phyloP scores from a whole-genome alignment of 53 echinoderm and acorn worm species.

The Holothuria leucospilota region DNA sequence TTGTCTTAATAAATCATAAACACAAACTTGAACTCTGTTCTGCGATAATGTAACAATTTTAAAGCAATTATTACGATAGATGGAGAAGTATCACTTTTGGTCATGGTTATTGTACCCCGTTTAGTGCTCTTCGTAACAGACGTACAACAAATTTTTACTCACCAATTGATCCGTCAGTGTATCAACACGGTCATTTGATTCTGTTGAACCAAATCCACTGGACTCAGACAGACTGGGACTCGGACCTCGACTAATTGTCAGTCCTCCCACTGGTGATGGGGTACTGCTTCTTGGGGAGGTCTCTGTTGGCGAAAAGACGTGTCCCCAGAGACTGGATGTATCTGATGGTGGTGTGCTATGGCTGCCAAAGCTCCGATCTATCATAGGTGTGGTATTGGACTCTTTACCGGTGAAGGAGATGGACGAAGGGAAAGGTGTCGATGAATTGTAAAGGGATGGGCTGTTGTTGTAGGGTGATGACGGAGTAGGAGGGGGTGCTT shows the following conservation, averaged over 20 bases:
- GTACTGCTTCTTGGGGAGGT: conserved; percentile 32
- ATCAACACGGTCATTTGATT: conserved; percentile 76
- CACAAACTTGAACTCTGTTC: too few relatives aligned
- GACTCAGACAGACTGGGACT: conserved; percentile 95
- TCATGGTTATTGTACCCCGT: too few relatives aligned
- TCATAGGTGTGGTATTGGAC: neutral
- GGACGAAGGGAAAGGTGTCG: neutral
- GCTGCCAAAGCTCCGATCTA: conserved; percentile 62
- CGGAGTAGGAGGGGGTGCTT: conserved; percentile 34
- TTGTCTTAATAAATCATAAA: too few relatives aligned
- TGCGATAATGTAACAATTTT: too few relatives aligned
- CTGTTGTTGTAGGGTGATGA: neutral
- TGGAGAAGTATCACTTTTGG: too few relatives aligned
- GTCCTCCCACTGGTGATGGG: conserved; percentile 30
- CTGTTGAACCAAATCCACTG: conserved; percentile 91
- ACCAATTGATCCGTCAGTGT: conserved; percentile 86
- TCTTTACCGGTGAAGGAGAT: conserved; percentile 3
- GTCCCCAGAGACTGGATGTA: conserved; percentile 83
- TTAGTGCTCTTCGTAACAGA: too few relatives aligned
- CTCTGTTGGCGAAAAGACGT: conserved; percentile 82
- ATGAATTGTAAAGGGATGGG: conserved; percentile 38
- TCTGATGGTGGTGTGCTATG: conserved; percentile 69
- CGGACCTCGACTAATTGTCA: conserved; percentile 61
- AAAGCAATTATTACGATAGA: too few relatives aligned
- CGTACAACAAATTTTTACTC: neutral